Percentiles rank a stretch among this genome's conserved stretches.
phyloP scores from a whole-genome alignment of 2,113 vertebrate genomes.

The Girardinichthys multiradiatus region DNA sequence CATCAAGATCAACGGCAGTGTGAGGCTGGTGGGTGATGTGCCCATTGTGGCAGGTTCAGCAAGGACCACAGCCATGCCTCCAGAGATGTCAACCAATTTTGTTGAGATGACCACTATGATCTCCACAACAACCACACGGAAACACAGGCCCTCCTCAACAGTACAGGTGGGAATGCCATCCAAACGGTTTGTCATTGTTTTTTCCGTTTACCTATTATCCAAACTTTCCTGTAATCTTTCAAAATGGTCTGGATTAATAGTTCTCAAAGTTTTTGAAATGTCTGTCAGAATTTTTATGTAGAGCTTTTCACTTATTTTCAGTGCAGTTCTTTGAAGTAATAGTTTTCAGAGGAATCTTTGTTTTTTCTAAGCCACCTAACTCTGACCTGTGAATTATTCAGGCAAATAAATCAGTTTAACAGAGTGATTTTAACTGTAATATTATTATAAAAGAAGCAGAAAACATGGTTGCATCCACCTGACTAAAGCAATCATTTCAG shows the following conservation, averaged over 20 bases:
- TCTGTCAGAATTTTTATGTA: not conserved
- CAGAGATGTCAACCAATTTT: constrained; percentile 95
- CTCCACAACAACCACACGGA: constrained; percentile 96
- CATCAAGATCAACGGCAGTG: constrained; percentile 96
- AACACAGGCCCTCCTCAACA: constrained; percentile 92
- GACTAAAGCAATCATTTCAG: too few relatives aligned
- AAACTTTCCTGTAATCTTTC: too few relatives aligned
- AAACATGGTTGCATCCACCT: too few relatives aligned
- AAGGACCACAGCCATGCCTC: constrained; percentile 89
- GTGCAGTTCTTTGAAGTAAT: not conserved
- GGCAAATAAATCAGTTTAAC: too few relatives aligned
- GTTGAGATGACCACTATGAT: constrained; percentile 98
- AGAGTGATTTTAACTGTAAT: too few relatives aligned
- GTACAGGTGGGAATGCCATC: constrained; percentile 83
- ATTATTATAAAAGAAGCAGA: too few relatives aligned
- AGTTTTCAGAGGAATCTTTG: too few relatives aligned
- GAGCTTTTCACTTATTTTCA: not conserved
- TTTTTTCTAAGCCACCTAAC: too few relatives aligned
- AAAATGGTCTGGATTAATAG: not conserved
- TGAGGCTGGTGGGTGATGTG: constrained; percentile 93
- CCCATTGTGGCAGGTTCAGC: constrained; percentile 88
- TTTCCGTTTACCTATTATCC: not conserved
- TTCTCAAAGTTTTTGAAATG: not conserved
- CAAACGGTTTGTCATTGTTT: not conserved
- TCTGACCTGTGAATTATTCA: too few relatives aligned